phyloP scores from a whole-genome alignment of 1,140 invertebrate genomes.

The Philopotamus ludificatus region DNA sequence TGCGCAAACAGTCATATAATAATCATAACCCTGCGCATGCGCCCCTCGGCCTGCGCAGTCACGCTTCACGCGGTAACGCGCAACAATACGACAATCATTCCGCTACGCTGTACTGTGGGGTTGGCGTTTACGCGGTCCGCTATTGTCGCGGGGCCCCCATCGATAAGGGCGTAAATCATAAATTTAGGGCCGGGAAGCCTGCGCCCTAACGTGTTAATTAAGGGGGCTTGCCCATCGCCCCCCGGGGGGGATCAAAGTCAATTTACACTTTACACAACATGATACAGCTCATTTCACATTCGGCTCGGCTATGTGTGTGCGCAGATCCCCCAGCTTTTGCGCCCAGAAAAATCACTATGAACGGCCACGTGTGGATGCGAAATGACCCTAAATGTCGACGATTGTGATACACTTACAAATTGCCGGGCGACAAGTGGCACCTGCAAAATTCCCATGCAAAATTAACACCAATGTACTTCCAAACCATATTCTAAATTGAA shows the following conservation, averaged over 20 bases:
- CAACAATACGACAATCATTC: constrained; percentile 40
- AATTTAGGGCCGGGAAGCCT: constrained; percentile 41
- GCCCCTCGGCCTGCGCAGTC: constrained; percentile 16
- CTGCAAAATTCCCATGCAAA: not conserved
- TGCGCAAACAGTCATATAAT: too few relatives aligned
- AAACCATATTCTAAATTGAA: constrained; percentile 1
- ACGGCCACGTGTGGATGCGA: too few relatives aligned
- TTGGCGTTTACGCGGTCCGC: constrained; percentile 15
- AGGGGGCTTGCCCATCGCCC: constrained; percentile 50
- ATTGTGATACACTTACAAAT: too few relatives aligned
- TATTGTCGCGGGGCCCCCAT: not conserved
- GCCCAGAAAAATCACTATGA: too few relatives aligned
- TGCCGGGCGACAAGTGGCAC: too few relatives aligned
- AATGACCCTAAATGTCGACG: too few relatives aligned
- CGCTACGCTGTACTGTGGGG: constrained; percentile 24
- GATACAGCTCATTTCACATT: constrained; percentile 56
- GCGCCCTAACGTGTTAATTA: constrained; percentile 55
- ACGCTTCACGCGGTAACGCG: constrained; percentile 35
- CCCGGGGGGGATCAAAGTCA: constrained; percentile 55
- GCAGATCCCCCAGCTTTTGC: too few relatives aligned
- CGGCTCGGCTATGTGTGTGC: too few relatives aligned
- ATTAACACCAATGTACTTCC: not conserved
- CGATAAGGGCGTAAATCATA: constrained; percentile 10
- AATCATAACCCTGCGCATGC: constrained; percentile 35
- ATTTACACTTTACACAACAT: constrained; percentile 57